A percentile compares a stretch with the other conserved stretches of the same genome.
Evolutionary conservation across 2,113 vertebrate genomes (phyloP).

Genomic region (Cervus canadensis): DNA sequence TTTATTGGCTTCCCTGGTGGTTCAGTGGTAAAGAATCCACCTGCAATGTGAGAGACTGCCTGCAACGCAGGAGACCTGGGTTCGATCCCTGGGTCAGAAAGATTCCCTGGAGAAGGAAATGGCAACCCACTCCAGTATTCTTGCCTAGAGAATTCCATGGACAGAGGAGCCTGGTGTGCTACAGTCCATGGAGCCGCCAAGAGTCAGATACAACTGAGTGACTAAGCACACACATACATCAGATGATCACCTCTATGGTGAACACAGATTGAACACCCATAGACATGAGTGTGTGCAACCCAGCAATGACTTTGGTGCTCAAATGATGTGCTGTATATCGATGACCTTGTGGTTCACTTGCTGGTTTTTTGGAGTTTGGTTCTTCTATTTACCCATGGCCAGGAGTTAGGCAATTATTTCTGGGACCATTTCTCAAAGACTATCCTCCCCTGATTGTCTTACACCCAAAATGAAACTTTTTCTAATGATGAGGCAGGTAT

Average conservation of each 20-base stretch:
- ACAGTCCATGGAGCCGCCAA: neutral
- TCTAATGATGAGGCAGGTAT: neutral
- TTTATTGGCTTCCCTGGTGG: neutral
- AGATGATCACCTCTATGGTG: neutral
- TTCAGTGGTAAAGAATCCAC: neutral
- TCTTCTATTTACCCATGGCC: neutral
- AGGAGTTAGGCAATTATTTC: neutral
- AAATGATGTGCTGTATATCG: accelerated
- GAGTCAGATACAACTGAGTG: neutral
- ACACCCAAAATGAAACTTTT: neutral
- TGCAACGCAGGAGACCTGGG: neutral
- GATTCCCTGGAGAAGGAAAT: neutral
- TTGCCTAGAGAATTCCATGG: neutral
- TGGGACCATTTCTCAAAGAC: neutral
- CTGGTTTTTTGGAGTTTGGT: neutral
- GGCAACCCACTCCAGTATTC: neutral
- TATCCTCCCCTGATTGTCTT: neutral
- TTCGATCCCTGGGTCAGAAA: neutral
- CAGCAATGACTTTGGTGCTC: neutral
- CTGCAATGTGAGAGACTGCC: neutral
- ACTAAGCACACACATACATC: neutral
- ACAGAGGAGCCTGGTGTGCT: neutral
- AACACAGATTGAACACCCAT: neutral
- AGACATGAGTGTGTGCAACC: neutral
- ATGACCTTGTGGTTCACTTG: neutral